Evolutionary conservation across 2,888 invertebrate genomes (phyloP).

Genomic region (Lasioglossum oenotherae): DNA sequence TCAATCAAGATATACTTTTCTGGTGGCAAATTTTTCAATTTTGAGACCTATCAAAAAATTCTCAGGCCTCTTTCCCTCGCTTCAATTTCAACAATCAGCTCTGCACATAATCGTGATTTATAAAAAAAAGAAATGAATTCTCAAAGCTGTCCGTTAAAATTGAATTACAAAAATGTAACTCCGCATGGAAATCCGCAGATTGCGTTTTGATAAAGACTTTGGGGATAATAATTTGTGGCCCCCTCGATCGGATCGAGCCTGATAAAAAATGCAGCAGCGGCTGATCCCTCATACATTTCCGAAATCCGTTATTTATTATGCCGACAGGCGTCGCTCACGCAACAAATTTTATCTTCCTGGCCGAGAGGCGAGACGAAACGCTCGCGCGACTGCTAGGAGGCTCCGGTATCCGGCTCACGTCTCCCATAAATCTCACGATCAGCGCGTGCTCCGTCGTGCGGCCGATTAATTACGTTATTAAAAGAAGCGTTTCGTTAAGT

Average conservation of each 20-base stretch:
- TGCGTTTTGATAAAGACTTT: not conserved
- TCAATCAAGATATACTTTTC: too few relatives aligned
- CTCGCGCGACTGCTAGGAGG: not conserved
- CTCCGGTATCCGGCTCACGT: not conserved
- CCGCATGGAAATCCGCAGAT: not conserved
- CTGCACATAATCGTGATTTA: not conserved
- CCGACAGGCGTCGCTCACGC: not conserved
- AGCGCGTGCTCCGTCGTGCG: not conserved
- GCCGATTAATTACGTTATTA: slow-evolving; percentile 25
- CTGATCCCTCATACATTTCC: not conserved
- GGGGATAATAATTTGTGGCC: not conserved
- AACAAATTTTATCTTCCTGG: not conserved
- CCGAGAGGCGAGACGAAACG: not conserved
- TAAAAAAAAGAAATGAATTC: not conserved
- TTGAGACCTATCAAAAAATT: too few relatives aligned
- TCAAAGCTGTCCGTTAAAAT: not conserved
- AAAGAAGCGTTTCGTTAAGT: slow-evolving; percentile 33
- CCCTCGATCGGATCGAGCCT: not conserved
- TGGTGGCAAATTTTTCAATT: too few relatives aligned
- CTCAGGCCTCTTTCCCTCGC: too few relatives aligned
- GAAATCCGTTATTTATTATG: not conserved
- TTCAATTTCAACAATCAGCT: too few relatives aligned
- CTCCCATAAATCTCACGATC: not conserved
- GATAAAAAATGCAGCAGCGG: not conserved
- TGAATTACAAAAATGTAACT: not conserved